Conservation (phyloP, 2,797 vertebrate genomes). For the Takifugu rubripes region DNA sequence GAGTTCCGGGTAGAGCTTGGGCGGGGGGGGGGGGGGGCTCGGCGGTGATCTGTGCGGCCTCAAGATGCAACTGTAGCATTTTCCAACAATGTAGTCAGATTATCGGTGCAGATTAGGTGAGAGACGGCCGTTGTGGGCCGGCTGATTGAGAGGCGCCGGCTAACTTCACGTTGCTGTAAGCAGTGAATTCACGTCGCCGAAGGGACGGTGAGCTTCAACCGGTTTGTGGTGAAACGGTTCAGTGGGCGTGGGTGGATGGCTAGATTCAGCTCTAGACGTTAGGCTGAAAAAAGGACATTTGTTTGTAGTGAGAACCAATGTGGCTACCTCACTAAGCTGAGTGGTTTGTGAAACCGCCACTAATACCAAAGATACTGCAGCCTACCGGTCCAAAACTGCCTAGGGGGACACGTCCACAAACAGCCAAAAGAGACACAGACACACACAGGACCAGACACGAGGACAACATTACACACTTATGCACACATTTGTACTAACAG, state of each 20-base stretch:
- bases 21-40: constrained; percentile 13
- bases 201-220: constrained; percentile 59
- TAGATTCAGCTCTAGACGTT: constrained; percentile 67
- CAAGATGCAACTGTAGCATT: constrained; percentile 78
- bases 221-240: constrained; percentile 70
- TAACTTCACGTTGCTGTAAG: constrained; percentile 74
- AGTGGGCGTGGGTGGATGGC: constrained; percentile 61
- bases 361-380: constrained; percentile 98
- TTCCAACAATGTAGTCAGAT: constrained; percentile 77
- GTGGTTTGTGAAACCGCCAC: constrained; percentile 95
- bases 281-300: constrained; percentile 80
- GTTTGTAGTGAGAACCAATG: constrained; percentile 94
- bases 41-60: constrained; percentile 65
- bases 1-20: constrained; percentile 3
- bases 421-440: constrained; percentile 35
- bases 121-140: constrained; percentile 57
- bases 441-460: constrained; percentile 23
- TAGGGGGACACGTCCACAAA: constrained; percentile 66
- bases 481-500: constrained; percentile 49
- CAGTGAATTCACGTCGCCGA: constrained; percentile 65
- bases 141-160: constrained; percentile 52
- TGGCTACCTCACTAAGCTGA: constrained; percentile 99
- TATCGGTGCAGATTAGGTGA: constrained; percentile 68
- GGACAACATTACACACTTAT: constrained; percentile 1
- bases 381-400: constrained; percentile 88